phyloP scores from a whole-genome alignment of 2,113 vertebrate species.

The Sander lucioperca region DNA sequence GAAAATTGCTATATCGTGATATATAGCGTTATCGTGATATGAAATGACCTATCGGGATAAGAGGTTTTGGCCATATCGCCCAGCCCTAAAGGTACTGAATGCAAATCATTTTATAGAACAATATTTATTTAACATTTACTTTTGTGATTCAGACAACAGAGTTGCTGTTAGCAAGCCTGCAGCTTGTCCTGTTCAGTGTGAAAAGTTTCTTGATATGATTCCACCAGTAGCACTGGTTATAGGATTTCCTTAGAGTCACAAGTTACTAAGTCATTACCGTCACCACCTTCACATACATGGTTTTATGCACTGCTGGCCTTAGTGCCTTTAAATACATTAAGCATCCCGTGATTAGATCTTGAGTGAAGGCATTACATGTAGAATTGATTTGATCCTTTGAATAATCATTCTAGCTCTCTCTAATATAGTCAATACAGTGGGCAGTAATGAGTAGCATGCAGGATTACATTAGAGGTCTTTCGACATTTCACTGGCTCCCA shows the following conservation, averaged over 20 bases:
- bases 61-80: too few relatives aligned
- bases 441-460: constrained; percentile 70
- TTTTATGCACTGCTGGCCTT: constrained; percentile 58
- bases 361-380: constrained; percentile 68
- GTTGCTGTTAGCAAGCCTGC: constrained; percentile 13
- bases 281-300: constrained; percentile 36
- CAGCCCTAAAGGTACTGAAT: too few relatives aligned
- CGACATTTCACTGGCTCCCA: constrained; percentile 56
- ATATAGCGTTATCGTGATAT: too few relatives aligned
- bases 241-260: constrained; percentile 24
- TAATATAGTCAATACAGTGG: constrained; percentile 76
- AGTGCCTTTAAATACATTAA: constrained; percentile 61
- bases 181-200: constrained; percentile 30
- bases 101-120: not conserved
- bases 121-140: constrained; percentile 11
- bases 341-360: constrained; percentile 58
- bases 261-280: constrained; percentile 56
- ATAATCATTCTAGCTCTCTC: constrained; percentile 67
- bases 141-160: not conserved
- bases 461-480: constrained; percentile 68
- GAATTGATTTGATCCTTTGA: constrained; percentile 73
- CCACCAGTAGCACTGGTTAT: constrained; percentile 13
- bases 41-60: too few relatives aligned
- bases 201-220: constrained; percentile 32
- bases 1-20: too few relatives aligned